phyloP scores from a whole-genome alignment of 2,888 invertebrate species.

The Agrypnus murinus region DNA sequence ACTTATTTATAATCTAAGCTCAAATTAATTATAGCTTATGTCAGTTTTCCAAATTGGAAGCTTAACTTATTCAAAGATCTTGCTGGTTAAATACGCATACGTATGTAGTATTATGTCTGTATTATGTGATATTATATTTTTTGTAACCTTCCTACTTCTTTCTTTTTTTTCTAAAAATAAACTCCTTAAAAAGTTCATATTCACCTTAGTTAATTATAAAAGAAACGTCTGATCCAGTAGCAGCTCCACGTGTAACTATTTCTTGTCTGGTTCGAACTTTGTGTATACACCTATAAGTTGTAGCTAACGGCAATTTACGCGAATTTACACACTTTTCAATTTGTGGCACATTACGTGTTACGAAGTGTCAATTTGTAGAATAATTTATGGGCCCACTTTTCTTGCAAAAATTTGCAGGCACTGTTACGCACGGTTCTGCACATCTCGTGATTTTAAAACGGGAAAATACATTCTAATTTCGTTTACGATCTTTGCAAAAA shows the following conservation, averaged over 20 bases:
- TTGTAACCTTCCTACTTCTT: slow-evolving; percentile 21
- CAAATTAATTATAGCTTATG: no score
- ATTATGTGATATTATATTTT: slow-evolving; percentile 34
- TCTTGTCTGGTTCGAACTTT: slow-evolving; percentile 28
- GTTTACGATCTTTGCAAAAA: no score
- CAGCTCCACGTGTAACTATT: slow-evolving; percentile 42
- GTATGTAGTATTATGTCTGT: no score
- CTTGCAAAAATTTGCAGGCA: slow-evolving; percentile 7
- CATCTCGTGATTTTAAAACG: slow-evolving; percentile 30
- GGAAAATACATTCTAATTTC: no score
- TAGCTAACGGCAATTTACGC: slow-evolving; percentile 44
- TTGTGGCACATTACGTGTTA: slow-evolving; percentile 40
- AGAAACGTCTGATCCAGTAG: slow-evolving; percentile 29
- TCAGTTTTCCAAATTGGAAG: neutral
- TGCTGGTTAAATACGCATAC: no score
- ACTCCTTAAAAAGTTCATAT: slow-evolving; percentile 24
- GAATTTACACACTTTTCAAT: slow-evolving; percentile 25
- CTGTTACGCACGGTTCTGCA: slow-evolving; percentile 41
- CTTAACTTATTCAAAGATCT: slow-evolving; percentile 16
- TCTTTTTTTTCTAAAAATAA: no score
- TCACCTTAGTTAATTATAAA: no score
- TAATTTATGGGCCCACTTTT: slow-evolving; percentile 37
- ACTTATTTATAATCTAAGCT: no score
- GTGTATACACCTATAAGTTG: slow-evolving; percentile 17
- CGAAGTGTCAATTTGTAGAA: slow-evolving; percentile 37